Evolutionary conservation across 2,113 vertebrate species (phyloP).

Genomic region (Pteronura brasiliensis): DNA sequence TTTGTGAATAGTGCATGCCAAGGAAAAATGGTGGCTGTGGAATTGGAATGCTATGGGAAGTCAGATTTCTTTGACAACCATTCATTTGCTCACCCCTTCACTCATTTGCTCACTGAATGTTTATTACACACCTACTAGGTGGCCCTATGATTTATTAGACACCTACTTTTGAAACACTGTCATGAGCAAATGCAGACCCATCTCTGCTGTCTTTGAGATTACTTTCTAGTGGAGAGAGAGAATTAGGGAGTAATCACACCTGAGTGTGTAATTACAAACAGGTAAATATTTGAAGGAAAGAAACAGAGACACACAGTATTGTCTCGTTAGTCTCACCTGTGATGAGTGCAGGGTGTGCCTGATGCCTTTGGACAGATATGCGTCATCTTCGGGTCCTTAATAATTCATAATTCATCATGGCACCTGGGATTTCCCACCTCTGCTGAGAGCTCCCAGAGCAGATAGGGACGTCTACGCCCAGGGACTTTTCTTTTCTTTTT

Average conservation of each 20-base stretch:
- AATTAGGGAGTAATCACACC: background rate
- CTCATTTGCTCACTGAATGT: background rate
- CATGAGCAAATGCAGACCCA: background rate
- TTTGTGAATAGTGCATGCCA: background rate
- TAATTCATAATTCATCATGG: background rate
- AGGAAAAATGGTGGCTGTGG: background rate
- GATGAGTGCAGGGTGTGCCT: background rate
- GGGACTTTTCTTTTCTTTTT: background rate
- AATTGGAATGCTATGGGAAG: background rate
- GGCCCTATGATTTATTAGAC: background rate
- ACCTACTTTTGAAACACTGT: background rate
- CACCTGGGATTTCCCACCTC: background rate
- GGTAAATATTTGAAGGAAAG: background rate
- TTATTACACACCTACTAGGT: background rate
- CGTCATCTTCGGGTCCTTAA: background rate
- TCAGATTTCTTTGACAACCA: background rate
- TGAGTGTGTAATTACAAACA: background rate
- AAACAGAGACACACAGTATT: background rate
- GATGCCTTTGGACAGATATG: background rate
- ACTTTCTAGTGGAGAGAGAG: background rate
- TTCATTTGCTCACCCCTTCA: background rate
- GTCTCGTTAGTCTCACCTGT: background rate
- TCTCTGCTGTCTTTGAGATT: background rate
- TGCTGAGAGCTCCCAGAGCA: background rate
- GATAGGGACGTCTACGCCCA: background rate